These are phyloP conservation scores for Falco cherrug DNA, from an alignment of 2,797 vertebrate genomes.

Conservation along the genomic window DNA sequence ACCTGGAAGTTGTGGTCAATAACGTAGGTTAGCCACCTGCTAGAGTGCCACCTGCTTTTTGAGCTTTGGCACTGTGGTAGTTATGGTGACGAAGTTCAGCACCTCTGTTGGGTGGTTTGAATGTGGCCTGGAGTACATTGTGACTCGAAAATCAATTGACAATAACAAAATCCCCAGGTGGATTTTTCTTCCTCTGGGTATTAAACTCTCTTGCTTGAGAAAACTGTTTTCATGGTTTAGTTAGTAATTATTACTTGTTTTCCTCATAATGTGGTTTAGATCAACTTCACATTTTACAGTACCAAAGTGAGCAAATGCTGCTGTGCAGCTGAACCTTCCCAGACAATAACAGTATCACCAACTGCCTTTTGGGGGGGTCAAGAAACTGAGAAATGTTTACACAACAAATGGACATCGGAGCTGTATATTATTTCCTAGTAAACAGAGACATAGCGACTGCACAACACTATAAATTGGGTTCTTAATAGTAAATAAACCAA, in stretches of 20 bases:
- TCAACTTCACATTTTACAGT: background rate
- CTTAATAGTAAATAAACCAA: slow-evolving; percentile 10
- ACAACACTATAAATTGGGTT: slow-evolving; percentile 23
- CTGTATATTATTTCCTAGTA: slow-evolving; percentile 6
- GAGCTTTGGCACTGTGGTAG: background rate
- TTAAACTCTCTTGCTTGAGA: background rate
- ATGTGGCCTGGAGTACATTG: background rate
- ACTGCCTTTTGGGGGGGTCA: background rate
- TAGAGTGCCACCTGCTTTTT: background rate
- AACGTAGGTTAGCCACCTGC: background rate
- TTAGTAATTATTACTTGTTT: background rate
- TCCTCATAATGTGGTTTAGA: background rate
- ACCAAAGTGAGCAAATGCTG: background rate
- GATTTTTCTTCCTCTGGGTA: background rate
- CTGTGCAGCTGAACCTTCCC: background rate
- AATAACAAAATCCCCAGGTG: background rate
- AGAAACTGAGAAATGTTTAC: background rate
- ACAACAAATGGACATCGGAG: background rate
- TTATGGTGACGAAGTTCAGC: background rate
- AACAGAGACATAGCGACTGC: background rate
- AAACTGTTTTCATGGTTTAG: background rate
- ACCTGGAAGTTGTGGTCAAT: background rate
- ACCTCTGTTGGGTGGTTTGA: background rate
- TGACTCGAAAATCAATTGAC: background rate
- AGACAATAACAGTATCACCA: background rate